These are phyloP conservation scores for Ectemnius continuus DNA, from an alignment of 2,888 invertebrate genomes.

Conservation along the genomic window DNA sequence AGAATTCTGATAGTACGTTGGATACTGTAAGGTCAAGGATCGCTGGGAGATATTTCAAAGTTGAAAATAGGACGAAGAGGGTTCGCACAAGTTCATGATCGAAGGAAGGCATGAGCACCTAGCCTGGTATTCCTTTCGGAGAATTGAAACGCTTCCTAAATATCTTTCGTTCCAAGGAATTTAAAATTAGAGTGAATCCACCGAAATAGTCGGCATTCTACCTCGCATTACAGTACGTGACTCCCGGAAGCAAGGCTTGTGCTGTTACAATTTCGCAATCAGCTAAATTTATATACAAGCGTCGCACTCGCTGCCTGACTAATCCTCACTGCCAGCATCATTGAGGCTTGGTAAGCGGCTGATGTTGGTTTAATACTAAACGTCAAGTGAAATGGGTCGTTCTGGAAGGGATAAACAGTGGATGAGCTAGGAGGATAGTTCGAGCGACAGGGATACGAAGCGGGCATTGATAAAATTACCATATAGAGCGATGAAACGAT, in stretches of 20 bases:
- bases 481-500: conserved; percentile 65
- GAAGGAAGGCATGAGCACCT: no score
- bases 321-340: no score
- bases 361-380: conserved; percentile 54
- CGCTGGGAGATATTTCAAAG: no score
- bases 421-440: conserved; percentile 39
- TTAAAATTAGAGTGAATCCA: background rate
- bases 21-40: no score
- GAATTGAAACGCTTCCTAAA: background rate
- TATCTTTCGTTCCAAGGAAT: background rate
- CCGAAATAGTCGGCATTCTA: background rate
- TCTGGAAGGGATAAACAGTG: conserved; percentile 50
- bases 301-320: no score
- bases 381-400: conserved; percentile 36
- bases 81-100: no score
- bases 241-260: background rate
- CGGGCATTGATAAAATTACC: conserved; percentile 63
- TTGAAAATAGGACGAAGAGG: no score
- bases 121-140: no score
- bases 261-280: background rate
- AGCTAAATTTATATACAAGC: conserved; percentile 15
- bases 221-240: background rate
- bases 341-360: conserved; percentile 19
- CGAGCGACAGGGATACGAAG: conserved; percentile 14
- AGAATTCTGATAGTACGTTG: no score